Conservation (phyloP, 2,797 vertebrate species). For the Sparidentex hasta region DNA sequence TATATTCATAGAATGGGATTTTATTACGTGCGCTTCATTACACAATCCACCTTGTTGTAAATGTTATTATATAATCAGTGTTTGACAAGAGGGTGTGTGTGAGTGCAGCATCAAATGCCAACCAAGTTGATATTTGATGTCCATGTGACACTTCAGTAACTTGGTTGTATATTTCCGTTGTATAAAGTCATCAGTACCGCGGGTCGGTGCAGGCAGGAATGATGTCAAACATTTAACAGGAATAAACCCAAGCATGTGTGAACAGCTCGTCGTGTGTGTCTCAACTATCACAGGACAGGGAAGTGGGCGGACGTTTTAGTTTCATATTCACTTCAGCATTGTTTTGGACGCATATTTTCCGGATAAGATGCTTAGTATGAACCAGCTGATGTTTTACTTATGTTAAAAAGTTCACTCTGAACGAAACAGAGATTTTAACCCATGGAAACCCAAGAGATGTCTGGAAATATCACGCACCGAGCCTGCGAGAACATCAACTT, state of each 20-base stretch:
- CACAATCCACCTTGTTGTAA: not conserved
- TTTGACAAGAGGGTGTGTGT: conserved; percentile 11
- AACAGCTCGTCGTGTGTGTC: not conserved
- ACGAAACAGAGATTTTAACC: not conserved
- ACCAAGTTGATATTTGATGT: not conserved
- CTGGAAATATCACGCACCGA: not conserved
- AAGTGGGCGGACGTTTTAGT: conserved; percentile 26
- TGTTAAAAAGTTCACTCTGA: not conserved
- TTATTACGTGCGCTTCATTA: not conserved
- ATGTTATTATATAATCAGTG: conserved; percentile 11
- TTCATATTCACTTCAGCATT: not conserved
- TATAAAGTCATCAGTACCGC: too few species aligned
- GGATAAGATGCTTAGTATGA: not conserved
- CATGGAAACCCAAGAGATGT: conserved; percentile 27
- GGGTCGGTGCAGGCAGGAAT: not conserved
- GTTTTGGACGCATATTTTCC: not conserved
- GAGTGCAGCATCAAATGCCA: not conserved
- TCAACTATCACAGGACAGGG: fast-evolving
- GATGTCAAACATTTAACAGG: too few species aligned
- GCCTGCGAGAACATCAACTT: conserved; percentile 61
- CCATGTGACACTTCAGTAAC: not conserved
- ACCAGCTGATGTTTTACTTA: not conserved
- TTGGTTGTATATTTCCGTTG: not conserved
- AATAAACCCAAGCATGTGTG: not conserved
- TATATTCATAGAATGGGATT: not conserved